Percentiles rank a stretch among this genome's conserved stretches.
phyloP scores from a whole-genome alignment of 2,113 vertebrate species.

The Jacana jacana region DNA sequence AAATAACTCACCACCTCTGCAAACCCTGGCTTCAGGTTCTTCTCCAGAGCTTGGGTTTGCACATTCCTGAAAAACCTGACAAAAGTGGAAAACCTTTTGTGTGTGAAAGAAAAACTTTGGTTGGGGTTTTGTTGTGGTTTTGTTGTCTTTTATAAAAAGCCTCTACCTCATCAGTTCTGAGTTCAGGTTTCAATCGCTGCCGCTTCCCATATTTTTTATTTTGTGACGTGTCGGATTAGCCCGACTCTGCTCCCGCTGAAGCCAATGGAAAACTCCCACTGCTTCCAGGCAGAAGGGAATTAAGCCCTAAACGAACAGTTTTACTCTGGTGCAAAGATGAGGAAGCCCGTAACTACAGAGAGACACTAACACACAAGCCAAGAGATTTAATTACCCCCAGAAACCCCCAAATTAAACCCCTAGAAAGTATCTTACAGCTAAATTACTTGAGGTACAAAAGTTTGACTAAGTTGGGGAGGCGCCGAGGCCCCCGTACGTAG shows the following conservation, averaged over 20 bases:
- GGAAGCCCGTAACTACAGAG: neutral
- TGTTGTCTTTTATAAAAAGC: neutral
- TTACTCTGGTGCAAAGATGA: neutral
- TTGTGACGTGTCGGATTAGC: neutral
- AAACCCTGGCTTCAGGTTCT: neutral
- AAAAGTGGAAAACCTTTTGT: neutral
- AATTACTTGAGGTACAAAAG: neutral
- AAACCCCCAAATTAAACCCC: neutral
- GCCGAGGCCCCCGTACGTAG: neutral
- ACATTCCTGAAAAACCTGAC: neutral
- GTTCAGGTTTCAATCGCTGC: neutral
- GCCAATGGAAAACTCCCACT: neutral
- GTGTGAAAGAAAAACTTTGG: neutral
- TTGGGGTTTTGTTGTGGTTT: no score
- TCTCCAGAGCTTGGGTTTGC: neutral
- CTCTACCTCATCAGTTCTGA: neutral
- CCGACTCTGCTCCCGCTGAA: neutral
- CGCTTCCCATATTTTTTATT: neutral
- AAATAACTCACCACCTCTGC: neutral
- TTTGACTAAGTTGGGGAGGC: neutral
- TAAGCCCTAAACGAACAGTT: neutral
- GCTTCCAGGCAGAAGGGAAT: neutral
- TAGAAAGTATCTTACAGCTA: neutral
- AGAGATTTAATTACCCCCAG: neutral
- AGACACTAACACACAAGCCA: fast-evolving